Evolutionary conservation across 2,113 vertebrate genomes (phyloP), one percentile per base, ranked within the genome.

Genomic region (Caranx ignobilis): DNA sequence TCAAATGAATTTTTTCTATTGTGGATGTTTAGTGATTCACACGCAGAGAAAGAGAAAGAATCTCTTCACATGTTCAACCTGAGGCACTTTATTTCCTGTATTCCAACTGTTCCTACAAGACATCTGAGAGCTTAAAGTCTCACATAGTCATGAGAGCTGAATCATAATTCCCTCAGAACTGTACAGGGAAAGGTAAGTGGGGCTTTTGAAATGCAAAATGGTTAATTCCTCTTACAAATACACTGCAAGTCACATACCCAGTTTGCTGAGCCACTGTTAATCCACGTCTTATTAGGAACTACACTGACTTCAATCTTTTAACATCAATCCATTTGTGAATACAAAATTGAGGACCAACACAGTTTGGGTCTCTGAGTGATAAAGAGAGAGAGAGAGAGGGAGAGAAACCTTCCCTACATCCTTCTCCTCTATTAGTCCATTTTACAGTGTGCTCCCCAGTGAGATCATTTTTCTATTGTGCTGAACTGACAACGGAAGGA

Each of bases 161-260:
- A 82, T 85, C 78, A 75, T 81, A 84, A 88, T 87, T 88, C 84
- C 72, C 34, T 56, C 43, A 65, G 78, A 81, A 88, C 56, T 75
- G 82, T 63, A 74, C 75, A 71, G 60, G 56, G 61, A 65, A 48
- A 83, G 72, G 72, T 54, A 74, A 82, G 87, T 57, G 67, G 26
- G 19, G 64, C 72, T 90, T 92, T 90, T 91, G 86, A 93, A 90
- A 90, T 92, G 88, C 88, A 90, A 91, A 91, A 80, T 31, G 67
- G 35, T 47, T 89, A 86, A 92, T 91, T 88, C 87, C 84, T 85
- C 80, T 47, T 52, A 82, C 64, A 92, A 88, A 88, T 70, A 83
- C 65, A 60, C 66, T 65, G 60, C 61, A 64, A 87, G 87, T 89
- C 79, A 82, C 80, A 84, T 54, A 77, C 21, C 43, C 62, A 80